Evolutionary conservation across 2,113 vertebrate genomes (phyloP).

Genomic region (Plectropomus leopardus): DNA sequence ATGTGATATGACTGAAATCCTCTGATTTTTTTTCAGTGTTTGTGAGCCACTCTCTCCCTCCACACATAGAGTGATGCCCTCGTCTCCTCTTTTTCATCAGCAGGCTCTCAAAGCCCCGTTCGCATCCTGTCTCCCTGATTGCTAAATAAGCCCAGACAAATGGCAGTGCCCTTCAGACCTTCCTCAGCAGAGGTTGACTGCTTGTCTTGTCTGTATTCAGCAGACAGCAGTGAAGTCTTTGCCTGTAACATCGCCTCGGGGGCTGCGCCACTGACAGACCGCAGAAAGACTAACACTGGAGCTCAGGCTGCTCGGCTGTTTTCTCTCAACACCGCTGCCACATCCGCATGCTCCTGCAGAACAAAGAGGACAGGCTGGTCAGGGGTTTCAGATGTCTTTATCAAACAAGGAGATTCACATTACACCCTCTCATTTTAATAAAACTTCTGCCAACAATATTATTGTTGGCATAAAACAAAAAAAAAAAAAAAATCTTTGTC

Average conservation of each 20-base stretch:
- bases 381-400: constrained; percentile 36
- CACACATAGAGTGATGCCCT: not conserved
- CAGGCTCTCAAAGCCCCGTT: constrained; percentile 13
- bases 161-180: constrained; percentile 62
- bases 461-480: no score
- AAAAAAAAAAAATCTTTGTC: no score
- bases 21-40: no score
- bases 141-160: constrained; percentile 65
- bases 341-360: constrained; percentile 6
- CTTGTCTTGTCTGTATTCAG: constrained; percentile 66
- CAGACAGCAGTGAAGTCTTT: constrained; percentile 44
- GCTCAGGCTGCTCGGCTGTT: constrained; percentile 24
- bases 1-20: no score
- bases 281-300: constrained; percentile 22
- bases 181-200: constrained; percentile 39
- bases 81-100: constrained; percentile 24
- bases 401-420: constrained; percentile 30
- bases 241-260: constrained; percentile 55
- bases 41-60: not conserved
- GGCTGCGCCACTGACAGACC: constrained; percentile 40
- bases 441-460: constrained; percentile 12
- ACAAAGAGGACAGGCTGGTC: constrained; percentile 47
- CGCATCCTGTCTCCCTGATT: constrained; percentile 51
- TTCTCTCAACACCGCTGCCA: constrained; percentile 28
- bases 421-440: not conserved